A percentile compares a stretch with the other conserved stretches of the same genome.
These are phyloP conservation scores for Parazoanthus atlanticus DNA, from an alignment of 92 coral and sea anemone genomes.

Conservation along the genomic window DNA sequence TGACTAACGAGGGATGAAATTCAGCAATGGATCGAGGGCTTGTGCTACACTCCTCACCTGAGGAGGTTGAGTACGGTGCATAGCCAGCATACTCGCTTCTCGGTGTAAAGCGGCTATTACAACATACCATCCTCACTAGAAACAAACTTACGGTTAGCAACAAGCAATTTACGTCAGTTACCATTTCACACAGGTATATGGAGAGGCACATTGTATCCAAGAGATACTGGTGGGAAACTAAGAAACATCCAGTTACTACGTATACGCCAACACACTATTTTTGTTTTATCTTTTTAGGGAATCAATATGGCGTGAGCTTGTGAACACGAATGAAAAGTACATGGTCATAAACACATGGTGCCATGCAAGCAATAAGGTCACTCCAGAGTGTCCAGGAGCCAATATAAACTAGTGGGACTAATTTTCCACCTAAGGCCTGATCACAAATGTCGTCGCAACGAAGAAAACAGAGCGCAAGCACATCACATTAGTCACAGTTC, in stretches of 20 bases:
- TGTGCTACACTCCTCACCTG: constrained; percentile 62
- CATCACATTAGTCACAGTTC: no score
- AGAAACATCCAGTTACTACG: background rate
- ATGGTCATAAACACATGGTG: no score
- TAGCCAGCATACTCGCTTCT: background rate
- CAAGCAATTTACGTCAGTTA: background rate
- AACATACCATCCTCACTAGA: background rate
- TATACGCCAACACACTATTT: no score
- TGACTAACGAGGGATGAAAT: constrained; percentile 72
- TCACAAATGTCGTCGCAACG: no score
- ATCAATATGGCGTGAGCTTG: no score
- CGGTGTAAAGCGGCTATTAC: background rate
- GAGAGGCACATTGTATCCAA: background rate
- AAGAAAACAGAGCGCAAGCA: no score
- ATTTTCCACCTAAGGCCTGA: no score
- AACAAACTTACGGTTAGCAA: constrained; percentile 2
- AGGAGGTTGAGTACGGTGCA: constrained; percentile 53
- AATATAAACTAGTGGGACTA: no score
- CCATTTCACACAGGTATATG: background rate
- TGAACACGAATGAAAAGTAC: background rate
- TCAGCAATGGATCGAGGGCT: constrained; percentile 21
- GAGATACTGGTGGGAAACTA: background rate
- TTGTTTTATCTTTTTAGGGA: background rate
- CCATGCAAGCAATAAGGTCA: no score
- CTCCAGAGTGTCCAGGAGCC: no score